Conservation (phyloP, 2,888 invertebrate species). For the Willowsia nigromaculata region DNA sequence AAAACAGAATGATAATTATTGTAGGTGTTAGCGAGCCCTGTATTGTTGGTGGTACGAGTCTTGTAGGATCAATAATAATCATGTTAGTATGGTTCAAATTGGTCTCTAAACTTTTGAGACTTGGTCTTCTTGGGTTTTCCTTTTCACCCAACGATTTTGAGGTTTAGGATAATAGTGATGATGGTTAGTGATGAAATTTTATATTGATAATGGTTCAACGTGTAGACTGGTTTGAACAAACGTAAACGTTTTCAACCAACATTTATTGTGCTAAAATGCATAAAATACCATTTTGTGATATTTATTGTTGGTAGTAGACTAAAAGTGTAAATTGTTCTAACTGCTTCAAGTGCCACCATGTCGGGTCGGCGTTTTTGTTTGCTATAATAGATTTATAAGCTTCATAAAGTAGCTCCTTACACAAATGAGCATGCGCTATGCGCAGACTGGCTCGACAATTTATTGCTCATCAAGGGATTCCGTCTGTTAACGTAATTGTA, state of each 20-base stretch:
- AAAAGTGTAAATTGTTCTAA: conserved; percentile 61
- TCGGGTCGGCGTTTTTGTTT: conserved; percentile 37
- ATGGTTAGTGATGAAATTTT: conserved; percentile 23
- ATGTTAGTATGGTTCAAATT: background rate
- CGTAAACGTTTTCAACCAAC: background rate
- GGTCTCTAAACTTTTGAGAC: background rate
- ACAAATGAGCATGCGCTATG: background rate
- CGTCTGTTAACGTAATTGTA: background rate
- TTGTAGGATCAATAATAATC: conserved; percentile 25
- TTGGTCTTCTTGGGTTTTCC: background rate
- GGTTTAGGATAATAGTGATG: background rate
- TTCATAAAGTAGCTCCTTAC: background rate
- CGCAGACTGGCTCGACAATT: background rate
- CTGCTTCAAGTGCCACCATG: conserved; percentile 55
- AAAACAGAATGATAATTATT: background rate
- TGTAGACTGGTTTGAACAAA: conserved; percentile 27
- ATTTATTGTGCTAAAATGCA: conserved; percentile 34
- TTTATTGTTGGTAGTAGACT: too few species aligned
- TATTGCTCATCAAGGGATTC: background rate
- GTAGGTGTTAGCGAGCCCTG: background rate
- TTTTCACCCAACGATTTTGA: background rate
- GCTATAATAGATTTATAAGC: background rate
- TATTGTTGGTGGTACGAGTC: background rate
- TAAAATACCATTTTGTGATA: conserved; percentile 24
- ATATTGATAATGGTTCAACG: background rate